phyloP scores from a whole-genome alignment of 2,797 vertebrate species.

The Nasua narica region DNA sequence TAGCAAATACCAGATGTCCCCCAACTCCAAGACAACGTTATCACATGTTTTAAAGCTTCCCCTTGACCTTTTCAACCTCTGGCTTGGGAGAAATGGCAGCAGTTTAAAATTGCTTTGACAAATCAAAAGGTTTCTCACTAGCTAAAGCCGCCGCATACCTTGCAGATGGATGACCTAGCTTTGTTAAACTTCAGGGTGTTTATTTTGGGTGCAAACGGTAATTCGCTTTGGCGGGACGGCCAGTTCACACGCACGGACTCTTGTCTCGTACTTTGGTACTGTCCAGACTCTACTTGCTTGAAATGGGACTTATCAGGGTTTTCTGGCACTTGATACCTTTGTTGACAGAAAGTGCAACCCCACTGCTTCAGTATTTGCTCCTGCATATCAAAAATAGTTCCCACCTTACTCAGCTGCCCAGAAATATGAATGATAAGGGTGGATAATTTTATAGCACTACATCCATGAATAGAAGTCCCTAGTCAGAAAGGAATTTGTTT shows the following conservation, averaged over 20 bases:
- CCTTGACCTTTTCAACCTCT: constrained; percentile 20
- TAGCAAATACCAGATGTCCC: not conserved
- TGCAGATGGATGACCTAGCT: constrained; percentile 3
- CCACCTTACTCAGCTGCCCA: constrained; percentile 59
- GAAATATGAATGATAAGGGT: constrained; percentile 73
- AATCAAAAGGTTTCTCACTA: not conserved
- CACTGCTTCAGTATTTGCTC: constrained; percentile 6
- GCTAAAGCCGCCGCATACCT: not conserved
- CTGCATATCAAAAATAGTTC: constrained; percentile 75
- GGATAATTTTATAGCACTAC: constrained; percentile 51
- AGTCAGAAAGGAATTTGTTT: constrained; percentile 26
- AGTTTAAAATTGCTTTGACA: constrained; percentile 3
- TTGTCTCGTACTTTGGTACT: constrained; percentile 64
- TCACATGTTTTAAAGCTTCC: constrained; percentile 11
- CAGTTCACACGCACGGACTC: constrained; percentile 9
- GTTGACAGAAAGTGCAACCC: constrained; percentile 71
- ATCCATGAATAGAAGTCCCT: not conserved
- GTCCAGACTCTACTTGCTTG: constrained; percentile 29
- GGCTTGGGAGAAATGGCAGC: not conserved
- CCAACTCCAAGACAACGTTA: not conserved
- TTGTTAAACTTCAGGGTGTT: constrained; percentile 43
- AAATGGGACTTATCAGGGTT: constrained; percentile 63
- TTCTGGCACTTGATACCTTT: constrained; percentile 49
- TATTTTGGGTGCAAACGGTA: constrained; percentile 44
- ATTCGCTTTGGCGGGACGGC: constrained; percentile 29